These are phyloP conservation scores for Apamea epomidion DNA, from an alignment of 2,888 invertebrate genomes.

Conservation along the genomic window DNA sequence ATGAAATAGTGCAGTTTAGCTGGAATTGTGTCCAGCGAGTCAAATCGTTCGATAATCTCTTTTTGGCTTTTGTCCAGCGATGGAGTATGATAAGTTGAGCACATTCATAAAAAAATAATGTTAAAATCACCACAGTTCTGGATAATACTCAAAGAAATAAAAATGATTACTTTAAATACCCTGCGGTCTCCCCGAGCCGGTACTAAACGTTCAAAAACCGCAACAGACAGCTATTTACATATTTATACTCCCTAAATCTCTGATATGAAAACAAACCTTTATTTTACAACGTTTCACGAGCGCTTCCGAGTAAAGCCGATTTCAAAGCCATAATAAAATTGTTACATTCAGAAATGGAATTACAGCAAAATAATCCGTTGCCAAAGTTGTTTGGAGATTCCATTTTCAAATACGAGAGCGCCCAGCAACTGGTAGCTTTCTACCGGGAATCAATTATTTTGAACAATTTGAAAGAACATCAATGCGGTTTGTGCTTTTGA, in stretches of 20 bases:
- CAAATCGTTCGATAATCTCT: neutral
- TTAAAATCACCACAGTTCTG: neutral
- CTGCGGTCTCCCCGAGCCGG: neutral
- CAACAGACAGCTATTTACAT: constrained; percentile 19
- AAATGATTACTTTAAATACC: neutral
- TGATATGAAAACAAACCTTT: constrained; percentile 25
- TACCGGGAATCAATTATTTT: constrained; percentile 33
- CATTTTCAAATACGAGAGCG: constrained; percentile 53
- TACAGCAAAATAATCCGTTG: constrained; percentile 48
- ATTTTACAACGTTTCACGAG: constrained; percentile 29
- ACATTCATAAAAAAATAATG: neutral
- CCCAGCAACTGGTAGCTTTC: constrained; percentile 36
- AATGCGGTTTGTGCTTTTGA: constrained; percentile 23
- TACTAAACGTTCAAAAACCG: constrained; percentile 20
- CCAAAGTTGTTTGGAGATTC: constrained; percentile 48
- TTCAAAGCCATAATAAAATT: constrained; percentile 46
- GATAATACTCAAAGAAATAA: neutral
- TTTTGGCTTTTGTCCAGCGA: neutral
- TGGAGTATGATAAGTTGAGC: neutral
- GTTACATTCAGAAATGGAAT: constrained; percentile 47
- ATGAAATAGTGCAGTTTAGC: neutral
- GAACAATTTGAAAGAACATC: constrained; percentile 35
- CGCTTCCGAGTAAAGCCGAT: constrained; percentile 44
- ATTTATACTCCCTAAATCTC: constrained; percentile 15
- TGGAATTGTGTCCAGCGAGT: neutral